These are phyloP conservation scores for Lycophotia porphyrea DNA, from an alignment of 2,888 invertebrate genomes.

Conservation along the genomic window DNA sequence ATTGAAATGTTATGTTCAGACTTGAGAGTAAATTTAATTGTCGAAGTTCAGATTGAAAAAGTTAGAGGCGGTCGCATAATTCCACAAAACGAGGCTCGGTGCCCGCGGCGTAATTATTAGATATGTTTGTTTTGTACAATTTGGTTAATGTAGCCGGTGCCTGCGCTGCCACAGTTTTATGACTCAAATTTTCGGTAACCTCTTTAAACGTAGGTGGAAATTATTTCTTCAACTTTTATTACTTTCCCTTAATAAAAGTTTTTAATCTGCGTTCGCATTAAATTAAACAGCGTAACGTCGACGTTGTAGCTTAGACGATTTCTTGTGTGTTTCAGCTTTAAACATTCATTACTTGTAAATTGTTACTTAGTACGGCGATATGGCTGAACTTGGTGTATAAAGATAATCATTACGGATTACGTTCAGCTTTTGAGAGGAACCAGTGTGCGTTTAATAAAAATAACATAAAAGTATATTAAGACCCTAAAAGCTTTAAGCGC, in stretches of 20 bases:
- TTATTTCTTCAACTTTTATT: slow-evolving; percentile 81
- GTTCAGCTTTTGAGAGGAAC: slow-evolving; percentile 34
- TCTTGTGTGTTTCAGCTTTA: slow-evolving; percentile 55
- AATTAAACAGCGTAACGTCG: slow-evolving; percentile 59
- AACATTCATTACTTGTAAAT: slow-evolving; percentile 63
- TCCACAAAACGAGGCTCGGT: slow-evolving; percentile 80
- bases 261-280: slow-evolving; percentile 65
- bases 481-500: slow-evolving; percentile 28
- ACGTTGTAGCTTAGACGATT: slow-evolving; percentile 56
- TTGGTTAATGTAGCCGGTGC: slow-evolving; percentile 83
- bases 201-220: slow-evolving; percentile 79
- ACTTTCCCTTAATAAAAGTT: slow-evolving; percentile 72
- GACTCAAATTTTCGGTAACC: slow-evolving; percentile 77
- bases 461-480: slow-evolving; percentile 52
- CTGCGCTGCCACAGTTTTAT: slow-evolving; percentile 76
- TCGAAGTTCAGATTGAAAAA: slow-evolving; percentile 89
- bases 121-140: slow-evolving; percentile 87
- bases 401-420: slow-evolving; percentile 62
- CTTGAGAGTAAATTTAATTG: slow-evolving; percentile 88
- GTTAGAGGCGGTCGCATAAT: slow-evolving; percentile 86
- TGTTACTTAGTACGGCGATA: slow-evolving; percentile 43
- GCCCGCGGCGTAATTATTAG: slow-evolving; percentile 84
- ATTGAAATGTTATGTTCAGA: slow-evolving; percentile 87
- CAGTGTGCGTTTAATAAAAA: slow-evolving; percentile 47
- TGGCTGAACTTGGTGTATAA: slow-evolving; percentile 53